These are phyloP conservation scores for Dioctria linearis DNA, from an alignment of 2,888 invertebrate genomes.

Conservation along the genomic window DNA sequence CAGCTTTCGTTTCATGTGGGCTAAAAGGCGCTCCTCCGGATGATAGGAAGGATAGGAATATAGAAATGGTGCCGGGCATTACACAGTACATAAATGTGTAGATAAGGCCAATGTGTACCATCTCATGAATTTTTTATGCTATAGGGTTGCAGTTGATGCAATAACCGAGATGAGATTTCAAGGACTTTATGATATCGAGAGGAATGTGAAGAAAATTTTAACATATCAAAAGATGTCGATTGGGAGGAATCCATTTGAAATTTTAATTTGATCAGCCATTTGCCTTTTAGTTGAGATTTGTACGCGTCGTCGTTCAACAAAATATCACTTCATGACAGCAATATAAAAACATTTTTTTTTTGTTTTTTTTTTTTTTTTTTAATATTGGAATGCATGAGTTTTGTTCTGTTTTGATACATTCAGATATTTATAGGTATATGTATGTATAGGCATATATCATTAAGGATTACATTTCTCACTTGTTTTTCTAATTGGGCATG, in stretches of 20 bases:
- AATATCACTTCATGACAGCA: not conserved
- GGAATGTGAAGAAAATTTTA: constrained; percentile 47
- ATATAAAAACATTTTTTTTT: not conserved
- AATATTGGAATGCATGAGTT: too few relatives aligned
- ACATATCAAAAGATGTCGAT: constrained; percentile 48
- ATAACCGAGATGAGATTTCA: constrained; percentile 47
- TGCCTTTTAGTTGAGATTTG: constrained; percentile 36
- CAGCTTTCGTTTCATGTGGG: not conserved
- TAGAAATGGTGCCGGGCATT: constrained; percentile 7
- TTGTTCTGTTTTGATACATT: too few relatives aligned
- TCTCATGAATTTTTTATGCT: constrained; percentile 48
- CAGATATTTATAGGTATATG: too few relatives aligned
- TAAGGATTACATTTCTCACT: too few relatives aligned
- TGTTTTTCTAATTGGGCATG: too few relatives aligned
- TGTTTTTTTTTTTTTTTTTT: too few relatives aligned
- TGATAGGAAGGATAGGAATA: too few relatives aligned
- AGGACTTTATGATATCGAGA: constrained; percentile 47
- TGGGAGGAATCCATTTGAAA: constrained; percentile 45
- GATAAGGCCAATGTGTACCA: constrained; percentile 28
- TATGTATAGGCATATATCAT: too few relatives aligned
- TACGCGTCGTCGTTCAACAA: constrained; percentile 41
- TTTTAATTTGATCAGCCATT: constrained; percentile 50
- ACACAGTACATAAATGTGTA: constrained; percentile 35
- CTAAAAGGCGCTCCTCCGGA: not conserved
- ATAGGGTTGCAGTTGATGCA: constrained; percentile 48